Conservation (phyloP, 2,797 vertebrate species). For the Anableps anableps region DNA sequence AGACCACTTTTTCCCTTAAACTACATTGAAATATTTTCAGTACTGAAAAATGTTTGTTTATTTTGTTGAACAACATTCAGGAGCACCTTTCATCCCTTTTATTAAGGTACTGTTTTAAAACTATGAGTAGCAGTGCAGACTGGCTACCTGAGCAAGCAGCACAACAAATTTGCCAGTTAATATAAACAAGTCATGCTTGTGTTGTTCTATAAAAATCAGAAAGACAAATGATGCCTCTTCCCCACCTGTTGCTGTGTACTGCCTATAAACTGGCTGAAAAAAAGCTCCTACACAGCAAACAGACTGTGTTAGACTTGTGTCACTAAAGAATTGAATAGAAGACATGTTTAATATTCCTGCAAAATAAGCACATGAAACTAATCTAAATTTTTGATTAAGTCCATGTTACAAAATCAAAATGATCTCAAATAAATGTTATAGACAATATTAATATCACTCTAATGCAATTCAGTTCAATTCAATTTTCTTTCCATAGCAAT, state of each 20-base stretch:
- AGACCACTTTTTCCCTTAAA: not conserved
- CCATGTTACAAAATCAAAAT: not conserved
- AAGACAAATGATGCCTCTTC: not conserved
- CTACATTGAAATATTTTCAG: not conserved
- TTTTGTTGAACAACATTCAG: not conserved
- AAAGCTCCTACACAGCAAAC: not conserved
- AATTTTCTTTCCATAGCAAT: not conserved
- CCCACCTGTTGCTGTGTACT: not conserved
- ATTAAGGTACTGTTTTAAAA: not conserved
- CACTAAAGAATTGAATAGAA: not conserved
- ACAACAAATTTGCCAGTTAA: not conserved
- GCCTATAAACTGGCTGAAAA: not conserved
- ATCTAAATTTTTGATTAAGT: not conserved
- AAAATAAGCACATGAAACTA: not conserved
- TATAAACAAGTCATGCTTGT: not conserved
- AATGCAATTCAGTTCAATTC: not conserved
- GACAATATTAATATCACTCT: not conserved
- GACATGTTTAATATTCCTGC: not conserved
- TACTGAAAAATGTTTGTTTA: not conserved
- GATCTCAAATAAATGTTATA: no score
- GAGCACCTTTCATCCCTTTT: not conserved
- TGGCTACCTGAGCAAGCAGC: not conserved
- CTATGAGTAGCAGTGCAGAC: not conserved
- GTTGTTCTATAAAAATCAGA: not conserved
- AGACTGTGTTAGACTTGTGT: not conserved